Evolutionary conservation across 2,113 vertebrate genomes (phyloP), one percentile per base, ranked within the genome.

Genomic region (Chamaea fasciata): DNA sequence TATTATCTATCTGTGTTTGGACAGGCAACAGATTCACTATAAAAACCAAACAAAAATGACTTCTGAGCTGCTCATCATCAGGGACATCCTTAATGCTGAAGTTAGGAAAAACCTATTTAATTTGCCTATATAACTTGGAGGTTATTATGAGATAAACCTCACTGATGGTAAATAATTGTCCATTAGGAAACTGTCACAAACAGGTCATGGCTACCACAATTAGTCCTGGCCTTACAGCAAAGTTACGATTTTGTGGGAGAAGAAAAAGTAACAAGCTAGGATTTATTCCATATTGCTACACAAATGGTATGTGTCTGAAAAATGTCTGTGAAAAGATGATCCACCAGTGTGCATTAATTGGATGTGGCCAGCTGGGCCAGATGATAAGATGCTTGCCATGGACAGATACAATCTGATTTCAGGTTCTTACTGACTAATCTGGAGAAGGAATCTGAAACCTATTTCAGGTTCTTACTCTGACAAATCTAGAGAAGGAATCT

Each of bases 241-340:
- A 85, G 4, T 5, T 75, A 6, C 0, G 0, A 28, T 76, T 91
- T 18, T 60, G 7, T 35, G 4, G 8, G 42, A 24, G 10, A 13
- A 23, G 9, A 49, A 62, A 30, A 39, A 50, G 1, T 10, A 53
- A 7, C 17, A 90, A 59, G 5, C 7, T 49, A 27, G 35, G 16
- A 74, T 87, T 91, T 84, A 52, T 78, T 84, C 47, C 6, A 2
- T 47, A n/a, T 56, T 14, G 33, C 33, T 84, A 13, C 33, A 50
- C 9, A 84, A 92, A n/a, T 46, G 8, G 3, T 47, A 26, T 28
- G 8, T 37, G 21, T 75, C 35, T 79, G 53, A 75, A 91, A 84
- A 82, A 71, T 2, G 4, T n/a, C 21, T 31, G 15, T 59, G 50
- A 53, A 71, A 22, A 91, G 59, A 10, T 41, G 10, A 55, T 52